Conservation (phyloP, 2,113 vertebrate genomes). For the Kobus ellipsiprymnus region DNA sequence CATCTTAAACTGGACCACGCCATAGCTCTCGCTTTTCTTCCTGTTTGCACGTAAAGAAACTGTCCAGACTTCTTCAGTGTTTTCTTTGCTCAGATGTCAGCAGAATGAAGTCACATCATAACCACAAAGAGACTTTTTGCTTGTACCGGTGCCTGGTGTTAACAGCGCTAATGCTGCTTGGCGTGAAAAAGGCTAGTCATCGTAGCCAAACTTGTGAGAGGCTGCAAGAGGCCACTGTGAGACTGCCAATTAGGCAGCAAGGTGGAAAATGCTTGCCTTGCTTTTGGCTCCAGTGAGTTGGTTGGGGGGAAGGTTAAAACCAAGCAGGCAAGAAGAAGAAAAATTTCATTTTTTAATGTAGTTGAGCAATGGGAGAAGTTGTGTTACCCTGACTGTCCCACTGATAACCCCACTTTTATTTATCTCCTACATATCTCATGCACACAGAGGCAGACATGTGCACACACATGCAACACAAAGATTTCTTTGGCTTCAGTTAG, state of each 20-base stretch:
- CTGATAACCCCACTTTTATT: neutral
- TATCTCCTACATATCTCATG: neutral
- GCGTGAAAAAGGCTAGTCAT: constrained; percentile 56
- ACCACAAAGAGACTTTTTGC: constrained; percentile 55
- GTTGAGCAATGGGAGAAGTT: neutral
- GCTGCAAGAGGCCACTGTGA: constrained; percentile 68
- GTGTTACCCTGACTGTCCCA: neutral
- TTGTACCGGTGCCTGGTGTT: constrained; percentile 44
- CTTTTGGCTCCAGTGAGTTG: constrained; percentile 61
- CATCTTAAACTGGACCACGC: neutral
- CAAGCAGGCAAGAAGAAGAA: constrained; percentile 56
- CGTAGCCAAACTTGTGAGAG: constrained; percentile 71
- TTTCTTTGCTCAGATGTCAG: constrained; percentile 46
- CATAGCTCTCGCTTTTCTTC: neutral
- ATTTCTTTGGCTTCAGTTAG: neutral
- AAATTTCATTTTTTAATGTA: neutral
- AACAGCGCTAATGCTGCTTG: constrained; percentile 77
- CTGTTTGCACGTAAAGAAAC: neutral
- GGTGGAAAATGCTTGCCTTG: constrained; percentile 80
- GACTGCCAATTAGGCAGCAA: constrained; percentile 76
- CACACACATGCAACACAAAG: neutral
- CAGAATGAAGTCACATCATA: constrained; percentile 34
- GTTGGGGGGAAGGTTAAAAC: neutral
- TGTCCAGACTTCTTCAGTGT: neutral
- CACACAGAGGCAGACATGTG: neutral